phyloP scores from a whole-genome alignment of 2,888 invertebrate species.

The Stenchaetothrips biformis region DNA sequence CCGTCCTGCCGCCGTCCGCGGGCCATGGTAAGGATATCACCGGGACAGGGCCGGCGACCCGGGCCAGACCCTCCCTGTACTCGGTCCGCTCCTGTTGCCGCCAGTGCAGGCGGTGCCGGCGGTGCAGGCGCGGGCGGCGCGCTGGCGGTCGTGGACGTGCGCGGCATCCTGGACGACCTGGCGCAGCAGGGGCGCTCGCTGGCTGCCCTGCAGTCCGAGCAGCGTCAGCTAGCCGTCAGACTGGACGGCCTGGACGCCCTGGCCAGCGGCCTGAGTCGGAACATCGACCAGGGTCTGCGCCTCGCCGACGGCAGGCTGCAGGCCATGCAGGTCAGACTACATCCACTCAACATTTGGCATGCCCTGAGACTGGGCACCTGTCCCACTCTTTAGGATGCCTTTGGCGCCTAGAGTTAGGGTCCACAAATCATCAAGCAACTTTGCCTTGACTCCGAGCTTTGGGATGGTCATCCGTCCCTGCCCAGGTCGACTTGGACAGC shows the following conservation, averaged over 20 bases:
- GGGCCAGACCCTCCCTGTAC: not conserved
- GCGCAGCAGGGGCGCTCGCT: not conserved
- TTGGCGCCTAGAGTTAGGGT: too few relatives aligned
- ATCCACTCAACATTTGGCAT: too few relatives aligned
- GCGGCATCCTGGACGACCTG: constrained; percentile 1
- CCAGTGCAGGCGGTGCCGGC: not conserved
- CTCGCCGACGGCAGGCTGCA: not conserved
- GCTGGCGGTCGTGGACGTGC: not conserved
- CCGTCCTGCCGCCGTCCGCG: not conserved
- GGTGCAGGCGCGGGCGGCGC: not conserved
- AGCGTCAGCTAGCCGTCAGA: not conserved
- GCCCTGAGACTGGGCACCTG: too few relatives aligned
- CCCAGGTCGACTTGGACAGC: not conserved
- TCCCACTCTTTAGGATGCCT: too few relatives aligned
- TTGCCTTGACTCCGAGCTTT: too few relatives aligned
- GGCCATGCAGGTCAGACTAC: not conserved
- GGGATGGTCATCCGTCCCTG: not conserved
- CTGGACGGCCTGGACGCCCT: constrained; percentile 7
- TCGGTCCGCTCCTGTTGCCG: not conserved
- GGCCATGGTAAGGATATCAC: not conserved
- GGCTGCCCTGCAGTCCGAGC: not conserved
- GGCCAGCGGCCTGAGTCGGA: not conserved
- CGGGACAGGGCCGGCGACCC: not conserved
- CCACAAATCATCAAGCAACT: too few relatives aligned
- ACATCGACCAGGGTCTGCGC: not conserved